Base-by-base conservation (phyloP, 1,140 invertebrate genomes). In the Littorina saxatilis region DNA sequence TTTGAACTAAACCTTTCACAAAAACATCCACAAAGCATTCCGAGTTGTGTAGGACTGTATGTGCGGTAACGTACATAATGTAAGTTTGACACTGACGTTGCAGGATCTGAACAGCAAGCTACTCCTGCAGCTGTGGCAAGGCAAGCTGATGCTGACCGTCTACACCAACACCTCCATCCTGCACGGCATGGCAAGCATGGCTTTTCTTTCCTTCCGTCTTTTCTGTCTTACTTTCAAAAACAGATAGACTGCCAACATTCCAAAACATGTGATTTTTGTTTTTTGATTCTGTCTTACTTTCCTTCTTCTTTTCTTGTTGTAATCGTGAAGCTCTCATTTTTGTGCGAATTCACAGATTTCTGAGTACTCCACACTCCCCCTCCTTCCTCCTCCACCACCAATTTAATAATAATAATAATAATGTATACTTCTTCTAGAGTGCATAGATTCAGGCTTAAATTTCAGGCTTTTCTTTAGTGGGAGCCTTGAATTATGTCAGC, bases 281-380 rank as follows among this genome's bases (percentile, higher is more conserved):
- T 27, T 9, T 68, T 35, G 9, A 68, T 68, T 11, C n/a, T n/a
- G n/a, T n/a, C n/a, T n/a, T n/a, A n/a, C n/a, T n/a, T n/a, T n/a
- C n/a, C n/a, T n/a, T n/a, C 63, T 27, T 13, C 11, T 11, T 27
- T 11, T 68, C 9, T n/a, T 11, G 13, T 13, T 11, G 23, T 15
- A 27, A 11, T 11, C 27, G 32, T 68, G 63, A 11, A 27, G 27
- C 27, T 68, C 32, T 11, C 32, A 27, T 74, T 5, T 9, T 9
- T 77, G 74, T 82, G 47, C 63, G 75, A 70, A 13, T 52, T 79
- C 23, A 32, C n/a, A n/a, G n/a, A n/a, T n/a, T n/a, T n/a, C n/a
- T n/a, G n/a, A n/a, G n/a, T n/a, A n/a, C n/a, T n/a, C n/a, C n/a
- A n/a, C n/a, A n/a, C n/a, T n/a, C n/a, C n/a, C n/a, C n/a, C n/a